Evolutionary conservation across 1,140 invertebrate genomes (phyloP).

Genomic region (Sarcophaga bullata): DNA sequence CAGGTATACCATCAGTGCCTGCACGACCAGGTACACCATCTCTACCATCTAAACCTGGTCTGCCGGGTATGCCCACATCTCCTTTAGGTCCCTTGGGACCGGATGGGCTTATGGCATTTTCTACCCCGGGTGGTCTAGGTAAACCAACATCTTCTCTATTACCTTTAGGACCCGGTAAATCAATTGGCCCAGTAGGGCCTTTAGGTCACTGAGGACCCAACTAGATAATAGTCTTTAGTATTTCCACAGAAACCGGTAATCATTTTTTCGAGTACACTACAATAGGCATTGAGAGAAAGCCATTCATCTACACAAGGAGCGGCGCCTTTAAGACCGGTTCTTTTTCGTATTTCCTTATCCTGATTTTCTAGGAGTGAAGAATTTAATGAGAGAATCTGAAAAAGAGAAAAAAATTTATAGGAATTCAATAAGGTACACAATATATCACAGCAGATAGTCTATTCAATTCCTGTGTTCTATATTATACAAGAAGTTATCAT

Average conservation of each 20-base stretch:
- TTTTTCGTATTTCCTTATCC: slow-evolving; percentile 69
- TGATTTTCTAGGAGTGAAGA: slow-evolving; percentile 76
- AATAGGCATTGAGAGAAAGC: slow-evolving; percentile 83
- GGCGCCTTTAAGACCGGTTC: slow-evolving; percentile 69
- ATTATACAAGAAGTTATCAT: no score
- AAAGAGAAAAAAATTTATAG: background rate
- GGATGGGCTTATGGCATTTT: slow-evolving; percentile 57
- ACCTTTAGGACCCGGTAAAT: slow-evolving; percentile 72
- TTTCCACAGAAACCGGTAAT: slow-evolving; percentile 63
- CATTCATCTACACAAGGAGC: slow-evolving; percentile 75
- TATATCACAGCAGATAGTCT: no score
- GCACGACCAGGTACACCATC: slow-evolving; percentile 79
- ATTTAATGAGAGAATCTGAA: slow-evolving; percentile 72
- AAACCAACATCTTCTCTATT: slow-evolving; percentile 63
- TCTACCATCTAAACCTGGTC: slow-evolving; percentile 82
- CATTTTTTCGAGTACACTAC: slow-evolving; percentile 72
- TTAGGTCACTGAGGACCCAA: slow-evolving; percentile 71
- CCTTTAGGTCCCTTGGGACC: slow-evolving; percentile 65
- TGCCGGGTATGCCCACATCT: slow-evolving; percentile 73
- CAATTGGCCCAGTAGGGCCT: slow-evolving; percentile 69
- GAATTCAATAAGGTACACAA: no score
- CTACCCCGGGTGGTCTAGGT: slow-evolving; percentile 59
- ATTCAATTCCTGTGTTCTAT: no score
- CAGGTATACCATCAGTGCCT: slow-evolving; percentile 78
- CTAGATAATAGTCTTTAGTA: slow-evolving; percentile 83